Evolutionary conservation across 2,113 vertebrate species (phyloP).

Genomic region (Dasypus novemcinctus): DNA sequence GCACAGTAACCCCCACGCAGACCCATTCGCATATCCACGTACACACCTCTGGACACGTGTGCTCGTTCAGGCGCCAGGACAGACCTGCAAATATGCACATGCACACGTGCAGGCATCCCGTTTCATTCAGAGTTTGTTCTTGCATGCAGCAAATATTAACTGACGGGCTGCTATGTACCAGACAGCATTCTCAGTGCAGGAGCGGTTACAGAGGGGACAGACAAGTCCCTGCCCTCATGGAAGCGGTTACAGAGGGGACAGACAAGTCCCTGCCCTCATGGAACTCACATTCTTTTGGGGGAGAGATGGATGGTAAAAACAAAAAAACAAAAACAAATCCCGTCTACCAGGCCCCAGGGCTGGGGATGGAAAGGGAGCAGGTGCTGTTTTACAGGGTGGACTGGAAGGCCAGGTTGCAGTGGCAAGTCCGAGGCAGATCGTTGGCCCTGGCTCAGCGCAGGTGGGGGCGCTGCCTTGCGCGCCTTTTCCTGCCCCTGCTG

Average conservation of each 20-base stretch:
- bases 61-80: not conserved
- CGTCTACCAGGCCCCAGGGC: no score
- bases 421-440: no score
- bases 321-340: no score
- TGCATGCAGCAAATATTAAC: not conserved
- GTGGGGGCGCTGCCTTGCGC: no score
- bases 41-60: not conserved
- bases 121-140: not conserved
- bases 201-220: not conserved
- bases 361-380: not conserved
- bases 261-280: not conserved
- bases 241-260: not conserved
- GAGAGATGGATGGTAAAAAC: not conserved
- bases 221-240: not conserved
- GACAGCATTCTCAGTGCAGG: not conserved
- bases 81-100: not conserved
- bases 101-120: not conserved
- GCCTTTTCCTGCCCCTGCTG: no score
- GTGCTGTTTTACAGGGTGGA: not conserved
- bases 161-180: not conserved
- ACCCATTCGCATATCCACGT: not conserved
- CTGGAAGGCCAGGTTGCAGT: not conserved
- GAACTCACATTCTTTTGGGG: not conserved
- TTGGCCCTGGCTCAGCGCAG: no score
- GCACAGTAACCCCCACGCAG: not conserved